These are phyloP conservation scores for Hafferia zeledoni DNA, from an alignment of 2,797 vertebrate species.

Conservation along the genomic window DNA sequence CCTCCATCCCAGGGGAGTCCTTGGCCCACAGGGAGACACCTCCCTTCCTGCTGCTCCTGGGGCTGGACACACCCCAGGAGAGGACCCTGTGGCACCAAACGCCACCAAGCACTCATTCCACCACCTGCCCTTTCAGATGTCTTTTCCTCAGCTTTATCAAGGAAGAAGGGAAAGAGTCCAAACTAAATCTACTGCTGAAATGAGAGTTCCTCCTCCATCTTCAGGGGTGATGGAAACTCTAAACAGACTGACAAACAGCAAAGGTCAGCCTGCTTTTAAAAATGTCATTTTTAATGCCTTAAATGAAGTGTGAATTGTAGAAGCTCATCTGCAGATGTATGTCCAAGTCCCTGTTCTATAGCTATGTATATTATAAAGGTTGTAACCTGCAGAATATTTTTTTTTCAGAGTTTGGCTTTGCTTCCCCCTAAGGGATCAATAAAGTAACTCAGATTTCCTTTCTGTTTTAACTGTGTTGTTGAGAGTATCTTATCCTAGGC, in stretches of 20 bases:
- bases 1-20: not conserved
- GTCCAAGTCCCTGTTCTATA: not conserved
- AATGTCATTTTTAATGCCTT: not conserved
- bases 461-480: not conserved
- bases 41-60: not conserved
- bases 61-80: not conserved
- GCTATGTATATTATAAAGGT: not conserved
- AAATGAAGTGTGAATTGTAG: not conserved
- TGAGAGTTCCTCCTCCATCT: not conserved
- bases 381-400: not conserved
- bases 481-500: not conserved
- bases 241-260: not conserved
- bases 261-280: not conserved
- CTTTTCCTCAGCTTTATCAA: not conserved
- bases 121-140: not conserved
- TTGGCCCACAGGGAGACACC: not conserved
- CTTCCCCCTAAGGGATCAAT: slow-evolving; percentile 31
- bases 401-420: not conserved
- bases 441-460: slow-evolving; percentile 38
- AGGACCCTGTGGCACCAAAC: not conserved
- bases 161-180: not conserved
- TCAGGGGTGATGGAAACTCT: not conserved
- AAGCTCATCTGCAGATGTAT: not conserved
- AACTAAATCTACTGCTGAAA: not conserved
- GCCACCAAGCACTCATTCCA: not conserved